Base-by-base conservation (phyloP, 2,797 vertebrate species). In the Bovichtus diacanthus region DNA sequence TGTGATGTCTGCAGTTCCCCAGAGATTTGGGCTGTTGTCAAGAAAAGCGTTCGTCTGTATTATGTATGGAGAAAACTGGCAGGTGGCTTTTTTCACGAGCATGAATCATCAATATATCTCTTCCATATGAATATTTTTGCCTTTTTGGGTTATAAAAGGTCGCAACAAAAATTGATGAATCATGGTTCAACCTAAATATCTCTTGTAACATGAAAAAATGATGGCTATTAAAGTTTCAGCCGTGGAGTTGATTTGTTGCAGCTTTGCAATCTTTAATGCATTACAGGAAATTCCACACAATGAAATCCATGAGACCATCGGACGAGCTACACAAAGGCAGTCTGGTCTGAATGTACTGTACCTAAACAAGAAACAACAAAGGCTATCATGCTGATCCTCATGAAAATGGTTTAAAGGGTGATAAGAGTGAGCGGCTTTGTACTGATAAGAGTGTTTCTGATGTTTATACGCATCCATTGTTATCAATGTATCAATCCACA, bases 221-320 rank as follows among this genome's bases (percentile, higher is more conserved):
- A 18, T 5, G 9, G 9, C 34, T 38, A n/a, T 31, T 31, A 60
- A 71, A 23, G 39, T 61, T 80, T 66, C 23, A 74, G 73, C 60
- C 44, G 60, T 66, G 54, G 62, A 69, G 55, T 27, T 78, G 79
- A 86, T 86, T 80, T 80, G 74, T 72, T 86, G 69, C 71, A 83
- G 82, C 51, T 47, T 7, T 63, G 54, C 60, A 76, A 82, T 82
- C 80, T 86, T 87, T 56, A 74, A 59, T 69, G 63, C 46, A 65
- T 87, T 65, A 31, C 65, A 83, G 86, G 70, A 85, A 88, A 90
- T 88, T 88, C 79, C 80, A 80, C 55, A 19, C 58, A 77, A 68
- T 86, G 74, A 87, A 83, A 81, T 74, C 62, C 62, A 70, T 72
- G 71, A 74, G 62, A 76, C 58, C 74, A 62, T 74, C 50, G 66